phyloP scores from a whole-genome alignment of 2,888 invertebrate species.

The Thelaira solivaga region DNA sequence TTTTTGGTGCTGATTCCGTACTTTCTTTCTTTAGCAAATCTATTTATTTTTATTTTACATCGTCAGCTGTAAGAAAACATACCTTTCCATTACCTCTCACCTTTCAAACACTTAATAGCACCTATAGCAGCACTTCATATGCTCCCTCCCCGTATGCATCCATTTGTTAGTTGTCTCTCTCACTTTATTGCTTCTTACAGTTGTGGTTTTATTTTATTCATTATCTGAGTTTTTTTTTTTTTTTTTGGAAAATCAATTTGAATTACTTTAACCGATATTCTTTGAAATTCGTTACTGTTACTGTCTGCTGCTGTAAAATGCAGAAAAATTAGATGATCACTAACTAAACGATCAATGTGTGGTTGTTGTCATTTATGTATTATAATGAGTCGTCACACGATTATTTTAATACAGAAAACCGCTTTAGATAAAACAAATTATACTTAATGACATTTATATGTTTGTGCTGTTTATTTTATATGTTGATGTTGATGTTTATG shows the following conservation, averaged over 20 bases:
- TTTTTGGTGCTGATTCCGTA: no score
- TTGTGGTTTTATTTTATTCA: conserved; percentile 17
- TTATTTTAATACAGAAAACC: conserved; percentile 70
- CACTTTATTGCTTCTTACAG: conserved; percentile 1
- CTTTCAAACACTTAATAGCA: no score
- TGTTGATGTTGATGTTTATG: conserved; percentile 8
- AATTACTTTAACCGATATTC: neutral
- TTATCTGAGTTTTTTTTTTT: neutral
- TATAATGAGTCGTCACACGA: conserved; percentile 72
- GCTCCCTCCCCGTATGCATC: neutral
- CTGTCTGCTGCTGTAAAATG: neutral
- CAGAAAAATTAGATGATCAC: conserved; percentile 31
- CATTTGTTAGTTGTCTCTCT: neutral
- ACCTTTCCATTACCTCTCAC: no score
- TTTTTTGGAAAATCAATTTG: conserved; percentile 23
- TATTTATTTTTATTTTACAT: no score
- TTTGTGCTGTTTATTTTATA: conserved; percentile 41
- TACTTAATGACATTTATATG: conserved; percentile 43
- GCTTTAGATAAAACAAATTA: conserved; percentile 71
- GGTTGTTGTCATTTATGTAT: conserved; percentile 66
- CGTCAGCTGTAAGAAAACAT: no score
- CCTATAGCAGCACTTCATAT: no score
- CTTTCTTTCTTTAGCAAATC: no score
- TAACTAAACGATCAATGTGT: conserved; percentile 42
- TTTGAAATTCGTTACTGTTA: neutral